Evolutionary conservation across 2,888 invertebrate species (phyloP).

Genomic region (Clistopyga incitator): DNA sequence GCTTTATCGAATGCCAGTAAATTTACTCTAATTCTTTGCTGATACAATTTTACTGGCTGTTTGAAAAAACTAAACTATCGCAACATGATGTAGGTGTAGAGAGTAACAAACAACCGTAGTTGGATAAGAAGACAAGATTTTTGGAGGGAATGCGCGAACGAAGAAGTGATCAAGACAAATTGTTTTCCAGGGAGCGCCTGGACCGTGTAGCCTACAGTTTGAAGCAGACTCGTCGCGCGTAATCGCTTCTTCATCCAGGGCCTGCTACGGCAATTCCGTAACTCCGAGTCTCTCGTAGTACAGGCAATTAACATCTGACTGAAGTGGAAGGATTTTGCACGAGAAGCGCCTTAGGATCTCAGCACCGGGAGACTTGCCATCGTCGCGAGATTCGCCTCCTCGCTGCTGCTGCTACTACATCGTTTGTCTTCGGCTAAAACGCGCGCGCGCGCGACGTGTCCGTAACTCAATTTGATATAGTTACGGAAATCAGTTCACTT

Average conservation of each 20-base stretch:
- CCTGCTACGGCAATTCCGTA: slow-evolving; percentile 26
- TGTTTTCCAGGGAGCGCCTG: slow-evolving; percentile 1
- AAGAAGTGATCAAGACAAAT: slow-evolving; percentile 45
- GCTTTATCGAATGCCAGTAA: no score
- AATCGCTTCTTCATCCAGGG: slow-evolving; percentile 38
- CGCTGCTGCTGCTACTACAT: slow-evolving; percentile 36
- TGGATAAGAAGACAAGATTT: slow-evolving; percentile 7
- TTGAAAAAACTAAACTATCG: no score
- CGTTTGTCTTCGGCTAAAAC: slow-evolving; percentile 55
- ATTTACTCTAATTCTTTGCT: no score
- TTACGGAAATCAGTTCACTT: slow-evolving; percentile 63
- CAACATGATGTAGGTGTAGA: no score
- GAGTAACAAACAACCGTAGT: background rate
- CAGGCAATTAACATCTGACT: slow-evolving; percentile 60
- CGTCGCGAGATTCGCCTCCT: slow-evolving; percentile 10
- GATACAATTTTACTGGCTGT: no score
- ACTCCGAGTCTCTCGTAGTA: slow-evolving; percentile 46
- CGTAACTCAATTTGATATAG: slow-evolving; percentile 63
- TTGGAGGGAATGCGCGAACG: slow-evolving; percentile 17
- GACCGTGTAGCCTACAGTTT: background rate
- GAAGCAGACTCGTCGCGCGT: slow-evolving; percentile 36
- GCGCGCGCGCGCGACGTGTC: slow-evolving; percentile 13
- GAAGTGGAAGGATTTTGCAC: slow-evolving; percentile 41
- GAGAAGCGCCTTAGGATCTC: slow-evolving; percentile 24
- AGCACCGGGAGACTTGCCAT: slow-evolving; percentile 7